Base-by-base conservation (phyloP, 2,797 vertebrate species). In the Bradypus variegatus region DNA sequence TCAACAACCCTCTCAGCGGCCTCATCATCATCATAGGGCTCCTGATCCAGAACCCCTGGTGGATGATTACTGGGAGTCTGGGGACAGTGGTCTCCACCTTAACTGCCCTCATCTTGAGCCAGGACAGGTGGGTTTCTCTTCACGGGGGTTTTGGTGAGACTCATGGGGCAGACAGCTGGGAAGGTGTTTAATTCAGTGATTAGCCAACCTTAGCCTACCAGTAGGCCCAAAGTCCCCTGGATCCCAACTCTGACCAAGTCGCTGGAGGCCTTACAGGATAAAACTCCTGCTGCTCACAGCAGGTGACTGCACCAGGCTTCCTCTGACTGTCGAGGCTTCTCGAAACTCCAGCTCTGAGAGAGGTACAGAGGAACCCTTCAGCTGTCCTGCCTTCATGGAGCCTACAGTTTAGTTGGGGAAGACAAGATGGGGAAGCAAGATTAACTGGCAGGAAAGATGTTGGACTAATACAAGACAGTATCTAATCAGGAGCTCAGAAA, bases 1-100 rank as follows among this genome's bases (percentile, higher is more conserved):
- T 99, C 94, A 99, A 98, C 97, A 99, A 99, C 79, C 98, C 99
- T 8, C 95, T 99, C 58, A 99, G 98, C 1, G 99, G 99, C 1
- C 94, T 99, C 58, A 92, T 99, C 33, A 98, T 99, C 86, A 97
- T 99, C 58, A 97, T 94, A 0, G 99, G 98, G 14, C 98, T 99
- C 89, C 97, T 99, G 69, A 96, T 99, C 82, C 99, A 99, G 97
- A 99, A 98, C 95, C 98, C 98, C 2, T 99, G 99, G 99, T 98
- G 98, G 98, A 98, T 98, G 0, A 98, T 99, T 69, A 98, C 98
- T 11, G 99, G 99, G 23, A 98, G 98, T 8, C 96, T 98, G 55
- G 99, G 98, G 67, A 98, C 98, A 0, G 96, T 98, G 70, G 98
- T 98, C 94, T 98, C 99, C 0, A 99, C 98, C 12, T 94, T 98